Conservation (phyloP, 2,888 invertebrate species). For the Maniola hyperantus region DNA sequence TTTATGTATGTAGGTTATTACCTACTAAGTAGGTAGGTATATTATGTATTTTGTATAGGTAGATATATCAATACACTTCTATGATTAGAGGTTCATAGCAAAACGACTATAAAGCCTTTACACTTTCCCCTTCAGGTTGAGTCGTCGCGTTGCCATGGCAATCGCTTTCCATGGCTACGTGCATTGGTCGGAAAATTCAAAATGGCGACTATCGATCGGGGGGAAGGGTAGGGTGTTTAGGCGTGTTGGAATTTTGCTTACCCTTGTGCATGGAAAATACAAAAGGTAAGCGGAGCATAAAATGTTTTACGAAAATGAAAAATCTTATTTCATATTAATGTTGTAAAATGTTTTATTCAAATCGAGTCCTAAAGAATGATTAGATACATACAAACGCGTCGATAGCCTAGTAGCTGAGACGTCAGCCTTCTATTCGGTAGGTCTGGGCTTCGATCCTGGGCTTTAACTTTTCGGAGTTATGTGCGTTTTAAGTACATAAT, state of each 20-base stretch:
- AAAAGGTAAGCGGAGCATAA: slow-evolving; percentile 27
- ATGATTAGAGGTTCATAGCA: slow-evolving; percentile 26
- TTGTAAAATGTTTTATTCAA: not conserved
- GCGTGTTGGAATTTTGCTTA: slow-evolving; percentile 59
- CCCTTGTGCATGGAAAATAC: slow-evolving; percentile 41
- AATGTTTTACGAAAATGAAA: slow-evolving; percentile 30
- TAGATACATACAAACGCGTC: too few relatives aligned
- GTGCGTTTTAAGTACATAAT: too few relatives aligned
- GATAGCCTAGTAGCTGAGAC: too few relatives aligned
- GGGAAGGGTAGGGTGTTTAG: slow-evolving; percentile 54
- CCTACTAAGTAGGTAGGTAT: not conserved
- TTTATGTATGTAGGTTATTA: not conserved
- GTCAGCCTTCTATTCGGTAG: too few relatives aligned
- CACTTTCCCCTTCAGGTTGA: slow-evolving; percentile 71
- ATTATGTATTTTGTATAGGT: not conserved
- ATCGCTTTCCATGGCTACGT: slow-evolving; percentile 75
- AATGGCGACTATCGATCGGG: slow-evolving; percentile 78
- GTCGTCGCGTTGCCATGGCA: slow-evolving; percentile 63
- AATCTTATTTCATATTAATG: not conserved
- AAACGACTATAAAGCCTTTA: slow-evolving; percentile 53
- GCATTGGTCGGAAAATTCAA: slow-evolving; percentile 83
- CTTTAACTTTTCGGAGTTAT: too few relatives aligned
- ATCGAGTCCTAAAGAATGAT: too few relatives aligned
- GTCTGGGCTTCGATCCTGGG: too few relatives aligned
- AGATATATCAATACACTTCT: too few relatives aligned